A percentile compares a stretch with the other conserved stretches of the same genome.
These are phyloP conservation scores for Harpalus rubripes DNA, from an alignment of 2,888 invertebrate species.

Conservation along the genomic window DNA sequence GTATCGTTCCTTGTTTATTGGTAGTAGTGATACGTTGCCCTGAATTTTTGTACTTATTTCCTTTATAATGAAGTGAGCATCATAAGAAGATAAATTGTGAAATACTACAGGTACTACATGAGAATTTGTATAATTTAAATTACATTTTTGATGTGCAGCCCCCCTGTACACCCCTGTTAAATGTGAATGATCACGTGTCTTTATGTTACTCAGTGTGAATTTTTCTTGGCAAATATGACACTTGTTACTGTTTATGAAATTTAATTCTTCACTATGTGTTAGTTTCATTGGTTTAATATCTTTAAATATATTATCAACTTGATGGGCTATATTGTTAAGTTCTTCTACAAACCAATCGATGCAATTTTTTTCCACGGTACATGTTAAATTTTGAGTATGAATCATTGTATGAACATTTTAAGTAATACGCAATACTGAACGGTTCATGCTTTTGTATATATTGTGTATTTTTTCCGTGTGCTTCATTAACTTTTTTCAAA, in stretches of 20 bases:
- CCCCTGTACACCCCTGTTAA: slow-evolving; percentile 68
- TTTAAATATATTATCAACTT: slow-evolving; percentile 13
- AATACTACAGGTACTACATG: slow-evolving; percentile 70
- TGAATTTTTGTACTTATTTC: neutral
- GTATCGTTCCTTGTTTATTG: slow-evolving; percentile 41
- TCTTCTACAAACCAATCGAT: slow-evolving; percentile 68
- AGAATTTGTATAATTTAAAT: slow-evolving; percentile 70
- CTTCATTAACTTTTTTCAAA: neutral
- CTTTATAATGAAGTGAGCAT: slow-evolving; percentile 69
- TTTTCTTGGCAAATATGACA: slow-evolving; percentile 59
- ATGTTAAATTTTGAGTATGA: slow-evolving; percentile 68
- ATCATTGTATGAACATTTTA: slow-evolving; percentile 70
- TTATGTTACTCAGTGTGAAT: slow-evolving; percentile 16
- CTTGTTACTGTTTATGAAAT: too few relatives aligned
- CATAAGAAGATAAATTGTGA: slow-evolving; percentile 70
- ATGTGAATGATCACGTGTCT: slow-evolving; percentile 71
- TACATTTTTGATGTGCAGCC: slow-evolving; percentile 70
- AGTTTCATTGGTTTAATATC: slow-evolving; percentile 34
- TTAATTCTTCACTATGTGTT: slow-evolving; percentile 24
- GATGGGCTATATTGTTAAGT: slow-evolving; percentile 33
- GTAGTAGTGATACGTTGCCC: neutral
- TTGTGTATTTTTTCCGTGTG: neutral
- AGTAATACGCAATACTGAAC: slow-evolving; percentile 69
- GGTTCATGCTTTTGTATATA: slow-evolving; percentile 30
- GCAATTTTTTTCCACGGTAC: slow-evolving; percentile 69